Percentiles rank a stretch among this genome's conserved stretches.
These are phyloP conservation scores for Dicrurus megarhynchus DNA, from an alignment of 2,113 vertebrate genomes.

Conservation along the genomic window DNA sequence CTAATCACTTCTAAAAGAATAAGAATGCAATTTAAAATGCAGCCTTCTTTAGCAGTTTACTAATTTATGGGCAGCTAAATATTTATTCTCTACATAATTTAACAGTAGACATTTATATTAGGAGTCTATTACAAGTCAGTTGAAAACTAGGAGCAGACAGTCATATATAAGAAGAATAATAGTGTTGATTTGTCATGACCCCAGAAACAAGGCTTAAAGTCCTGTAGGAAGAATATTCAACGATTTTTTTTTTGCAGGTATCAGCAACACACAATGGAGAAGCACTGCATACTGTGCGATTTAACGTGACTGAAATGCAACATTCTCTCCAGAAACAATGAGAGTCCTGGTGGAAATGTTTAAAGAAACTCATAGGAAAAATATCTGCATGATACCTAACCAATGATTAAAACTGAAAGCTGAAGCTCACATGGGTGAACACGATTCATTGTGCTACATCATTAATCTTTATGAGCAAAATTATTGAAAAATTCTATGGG, in stretches of 20 bases:
- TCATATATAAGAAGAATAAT: background rate
- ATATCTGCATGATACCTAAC: background rate
- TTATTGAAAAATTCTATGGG: conserved; percentile 7
- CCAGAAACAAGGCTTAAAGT: background rate
- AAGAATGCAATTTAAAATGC: background rate
- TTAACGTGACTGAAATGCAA: background rate
- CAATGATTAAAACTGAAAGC: background rate
- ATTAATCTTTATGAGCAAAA: conserved; percentile 63
- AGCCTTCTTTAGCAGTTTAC: background rate
- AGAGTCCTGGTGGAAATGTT: background rate
- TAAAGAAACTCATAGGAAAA: conserved; percentile 21
- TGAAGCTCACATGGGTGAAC: background rate
- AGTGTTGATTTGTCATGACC: background rate
- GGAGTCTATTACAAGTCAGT: background rate
- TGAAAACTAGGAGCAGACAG: background rate
- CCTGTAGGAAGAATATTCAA: background rate
- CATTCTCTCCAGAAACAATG: background rate
- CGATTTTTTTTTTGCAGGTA: background rate
- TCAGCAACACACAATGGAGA: background rate
- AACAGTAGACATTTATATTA: background rate
- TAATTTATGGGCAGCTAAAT: background rate
- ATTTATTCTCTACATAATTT: background rate
- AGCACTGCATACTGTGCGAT: background rate
- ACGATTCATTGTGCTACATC: background rate
- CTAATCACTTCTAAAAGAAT: background rate